A percentile compares a stretch with the other conserved stretches of the same genome.
These are phyloP conservation scores for Hydroisotoma schaefferi DNA, from an alignment of 2,888 invertebrate species.

Conservation along the genomic window DNA sequence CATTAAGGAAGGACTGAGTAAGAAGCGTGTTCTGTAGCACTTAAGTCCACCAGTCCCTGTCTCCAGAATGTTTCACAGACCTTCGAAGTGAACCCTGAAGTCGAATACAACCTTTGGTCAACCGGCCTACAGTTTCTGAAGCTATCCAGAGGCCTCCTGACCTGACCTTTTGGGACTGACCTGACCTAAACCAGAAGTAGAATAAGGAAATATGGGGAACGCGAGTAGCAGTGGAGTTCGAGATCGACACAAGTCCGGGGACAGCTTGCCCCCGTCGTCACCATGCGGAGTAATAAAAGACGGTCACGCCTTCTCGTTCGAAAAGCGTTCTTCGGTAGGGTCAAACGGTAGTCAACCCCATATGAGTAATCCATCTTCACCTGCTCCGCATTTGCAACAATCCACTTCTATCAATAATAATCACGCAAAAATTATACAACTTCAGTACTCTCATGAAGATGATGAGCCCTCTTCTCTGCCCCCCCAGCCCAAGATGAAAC, in stretches of 20 bases:
- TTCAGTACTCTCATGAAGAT: slow-evolving; percentile 67
- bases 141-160: no score
- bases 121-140: no score
- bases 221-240: slow-evolving; percentile 61
- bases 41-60: no score
- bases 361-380: slow-evolving; percentile 18
- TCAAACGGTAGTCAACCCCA: slow-evolving; percentile 1
- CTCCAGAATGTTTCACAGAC: no score
- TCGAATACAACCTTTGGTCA: no score
- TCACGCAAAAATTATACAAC: slow-evolving; percentile 57
- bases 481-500: slow-evolving; percentile 33
- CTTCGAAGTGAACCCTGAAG: no score
- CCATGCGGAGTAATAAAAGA: slow-evolving; percentile 58
- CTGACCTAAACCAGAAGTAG: background rate
- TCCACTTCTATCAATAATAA: slow-evolving; percentile 16
- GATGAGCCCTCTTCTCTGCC: slow-evolving; percentile 66
- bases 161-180: background rate
- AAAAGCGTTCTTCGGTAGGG: slow-evolving; percentile 63
- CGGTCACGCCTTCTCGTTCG: slow-evolving; percentile 76
- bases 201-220: slow-evolving; percentile 64
- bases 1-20: no score
- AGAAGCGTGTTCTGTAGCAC: no score
- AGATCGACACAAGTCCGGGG: slow-evolving; percentile 71
- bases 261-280: slow-evolving; percentile 58
- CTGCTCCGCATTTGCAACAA: slow-evolving; percentile 28